Base-by-base conservation (phyloP, 2,113 vertebrate genomes). In the Odontesthes bonariensis region DNA sequence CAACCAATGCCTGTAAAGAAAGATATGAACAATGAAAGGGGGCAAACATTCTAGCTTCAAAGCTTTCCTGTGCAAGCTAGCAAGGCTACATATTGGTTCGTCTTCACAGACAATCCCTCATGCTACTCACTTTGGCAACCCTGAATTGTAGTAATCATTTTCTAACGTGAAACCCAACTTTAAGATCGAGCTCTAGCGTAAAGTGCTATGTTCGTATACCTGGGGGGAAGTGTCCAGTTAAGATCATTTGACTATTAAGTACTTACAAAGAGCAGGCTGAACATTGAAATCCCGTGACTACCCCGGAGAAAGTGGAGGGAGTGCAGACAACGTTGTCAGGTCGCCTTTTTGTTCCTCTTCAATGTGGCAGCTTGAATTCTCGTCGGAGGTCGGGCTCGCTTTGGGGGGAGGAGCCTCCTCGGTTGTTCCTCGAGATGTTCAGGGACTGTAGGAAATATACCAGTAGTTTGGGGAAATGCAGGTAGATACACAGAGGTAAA, bases 201-300 rank as follows among this genome's bases (percentile, higher is more conserved):
- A 13, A 47, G 14, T 16, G 56, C 9, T 42, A 33, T 23, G 16
- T 58, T 17, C 17, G 47, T 11, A n/a, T 3, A 6, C 3, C 46
- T 42, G 40, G 31, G 54, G 3, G 19, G 56, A 22, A n/a, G 9
- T 51, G 7, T 4, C 4, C 33, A 1, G 13, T 3, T 55, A 7
- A 40, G 22, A 60, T 13, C 14, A 5, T 42, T 11, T 3, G 6
- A 17, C 66, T 38, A 17, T 31, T 19, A 1, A 23, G 0, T 88
- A 95, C 94, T 95, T 91, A 95, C 94, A 92, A 93, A 92, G 89
- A 91, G 84, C 92, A 93, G 92, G 91, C 79, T 92, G 88, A 93
- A 94, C 94, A 95, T 95, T 94, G 94, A 95, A 95, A 95, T 93
- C 94, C 91, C 93, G 92, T 94, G 92, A 92, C 93, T 89, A 92